phyloP scores from a whole-genome alignment of 2,797 vertebrate genomes.

The Australoheros facetus region DNA sequence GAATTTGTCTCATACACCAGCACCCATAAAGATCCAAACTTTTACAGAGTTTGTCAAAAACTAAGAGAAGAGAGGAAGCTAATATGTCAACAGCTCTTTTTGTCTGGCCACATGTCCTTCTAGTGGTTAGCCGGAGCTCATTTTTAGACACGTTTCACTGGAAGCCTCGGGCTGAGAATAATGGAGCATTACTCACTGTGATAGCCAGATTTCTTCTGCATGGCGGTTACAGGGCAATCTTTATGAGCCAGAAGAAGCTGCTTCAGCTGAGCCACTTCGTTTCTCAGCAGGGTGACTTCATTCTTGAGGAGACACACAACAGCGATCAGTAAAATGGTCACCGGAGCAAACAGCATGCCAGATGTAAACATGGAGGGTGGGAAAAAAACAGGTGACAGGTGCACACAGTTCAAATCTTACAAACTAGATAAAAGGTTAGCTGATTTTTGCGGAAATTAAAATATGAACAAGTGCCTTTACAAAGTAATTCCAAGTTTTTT shows the following conservation, averaged over 20 bases:
- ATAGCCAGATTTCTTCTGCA: slow-evolving; percentile 99
- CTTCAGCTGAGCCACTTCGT: slow-evolving; percentile 99
- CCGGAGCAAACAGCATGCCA: neutral
- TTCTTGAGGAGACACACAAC: slow-evolving; percentile 86
- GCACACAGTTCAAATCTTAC: neutral
- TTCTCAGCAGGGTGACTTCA: slow-evolving; percentile 99
- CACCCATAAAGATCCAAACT: slow-evolving; percentile 52
- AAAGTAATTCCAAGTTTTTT: too few species aligned
- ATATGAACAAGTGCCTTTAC: too few species aligned
- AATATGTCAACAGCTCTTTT: slow-evolving; percentile 54
- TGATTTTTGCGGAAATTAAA: neutral
- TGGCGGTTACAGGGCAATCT: slow-evolving; percentile 99
- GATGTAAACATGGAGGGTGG: neutral
- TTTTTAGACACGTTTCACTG: slow-evolving; percentile 79
- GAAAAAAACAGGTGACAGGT: neutral
- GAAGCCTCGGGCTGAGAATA: slow-evolving; percentile 85
- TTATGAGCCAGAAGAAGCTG: slow-evolving; percentile 99
- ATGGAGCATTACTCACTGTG: slow-evolving; percentile 98
- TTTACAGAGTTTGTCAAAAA: slow-evolving; percentile 43
- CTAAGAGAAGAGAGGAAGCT: neutral
- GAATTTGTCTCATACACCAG: slow-evolving; percentile 37
- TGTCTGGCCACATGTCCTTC: slow-evolving; percentile 54
- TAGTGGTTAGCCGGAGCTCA: slow-evolving; percentile 70
- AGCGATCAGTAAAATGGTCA: slow-evolving; percentile 49
- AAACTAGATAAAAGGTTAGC: neutral